These are phyloP conservation scores for Caenorhabditis sp. DNA, from an alignment of 2,888 invertebrate genomes.

Conservation along the genomic window DNA sequence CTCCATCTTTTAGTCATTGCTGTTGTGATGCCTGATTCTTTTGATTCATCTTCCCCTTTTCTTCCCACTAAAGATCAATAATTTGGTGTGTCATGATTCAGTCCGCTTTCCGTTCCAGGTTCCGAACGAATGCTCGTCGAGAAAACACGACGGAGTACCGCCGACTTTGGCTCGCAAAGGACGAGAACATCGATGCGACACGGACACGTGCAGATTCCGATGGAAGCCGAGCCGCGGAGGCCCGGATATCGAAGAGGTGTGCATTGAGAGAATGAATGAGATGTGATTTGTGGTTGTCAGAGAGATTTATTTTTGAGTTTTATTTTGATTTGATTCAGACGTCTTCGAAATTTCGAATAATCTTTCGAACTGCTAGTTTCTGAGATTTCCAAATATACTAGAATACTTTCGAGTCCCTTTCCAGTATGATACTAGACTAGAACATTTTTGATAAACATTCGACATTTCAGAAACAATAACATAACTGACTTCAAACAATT, in stretches of 20 bases:
- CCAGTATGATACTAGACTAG: too few relatives aligned
- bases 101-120: slow-evolving; percentile 53
- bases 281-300: slow-evolving; percentile 3
- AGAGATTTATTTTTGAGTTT: background rate
- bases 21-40: slow-evolving; percentile 30
- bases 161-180: slow-evolving; percentile 34
- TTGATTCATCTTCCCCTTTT: background rate
- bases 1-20: slow-evolving; percentile 4
- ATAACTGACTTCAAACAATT: background rate
- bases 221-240: slow-evolving; percentile 73
- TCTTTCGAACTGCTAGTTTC: background rate
- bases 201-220: slow-evolving; percentile 71
- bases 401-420: too few relatives aligned
- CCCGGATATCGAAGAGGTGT: slow-evolving; percentile 70
- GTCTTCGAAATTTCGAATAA: background rate
- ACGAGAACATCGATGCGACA: slow-evolving; percentile 62
- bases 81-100: slow-evolving; percentile 43
- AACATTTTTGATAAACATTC: too few relatives aligned
- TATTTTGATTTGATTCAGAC: background rate
- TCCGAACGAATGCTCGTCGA: slow-evolving; percentile 59
- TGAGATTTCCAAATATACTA: too few relatives aligned
- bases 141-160: slow-evolving; percentile 46
- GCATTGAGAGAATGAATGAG: background rate
- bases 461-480: too few relatives aligned
- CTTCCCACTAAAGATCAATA: background rate